A percentile compares a stretch with the other conserved stretches of the same genome.
Conservation (phyloP, 1,140 invertebrate genomes). For the Calliopsis andreniformis region DNA sequence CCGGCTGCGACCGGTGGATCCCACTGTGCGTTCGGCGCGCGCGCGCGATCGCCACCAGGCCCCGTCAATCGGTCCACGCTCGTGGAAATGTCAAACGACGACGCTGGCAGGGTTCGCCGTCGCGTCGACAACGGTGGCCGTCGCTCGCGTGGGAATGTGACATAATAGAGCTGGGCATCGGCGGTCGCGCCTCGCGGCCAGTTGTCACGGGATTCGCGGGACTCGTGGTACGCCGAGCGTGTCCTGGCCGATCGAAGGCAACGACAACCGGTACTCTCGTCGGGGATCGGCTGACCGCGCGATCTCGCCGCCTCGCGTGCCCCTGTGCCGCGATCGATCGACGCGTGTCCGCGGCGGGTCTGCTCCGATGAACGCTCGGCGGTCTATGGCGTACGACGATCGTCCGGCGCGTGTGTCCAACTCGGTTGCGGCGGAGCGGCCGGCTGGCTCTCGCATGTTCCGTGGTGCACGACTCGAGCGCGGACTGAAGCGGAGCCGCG, state of each 20-base stretch:
- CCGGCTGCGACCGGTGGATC: background rate
- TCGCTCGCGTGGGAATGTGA: constrained; percentile 76
- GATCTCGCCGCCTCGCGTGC: too few relatives aligned
- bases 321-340: background rate
- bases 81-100: constrained; percentile 73
- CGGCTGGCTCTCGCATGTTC: constrained; percentile 47
- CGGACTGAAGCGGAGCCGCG: constrained; percentile 55
- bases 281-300: too few relatives aligned
- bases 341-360: background rate
- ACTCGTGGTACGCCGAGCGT: background rate
- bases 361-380: background rate
- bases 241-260: too few relatives aligned
- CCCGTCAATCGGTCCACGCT: constrained; percentile 40
- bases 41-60: background rate
- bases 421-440: constrained; percentile 34
- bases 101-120: constrained; percentile 48
- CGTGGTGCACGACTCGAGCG: constrained; percentile 63
- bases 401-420: constrained; percentile 43
- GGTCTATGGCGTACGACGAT: background rate
- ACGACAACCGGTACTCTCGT: too few relatives aligned
- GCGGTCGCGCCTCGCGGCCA: constrained; percentile 7
- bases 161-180: constrained; percentile 69
- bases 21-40: background rate
- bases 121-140: constrained; percentile 51
- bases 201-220: constrained; percentile 6